Conservation (phyloP, 2,113 vertebrate species). For the Cynopterus brachyotis region DNA sequence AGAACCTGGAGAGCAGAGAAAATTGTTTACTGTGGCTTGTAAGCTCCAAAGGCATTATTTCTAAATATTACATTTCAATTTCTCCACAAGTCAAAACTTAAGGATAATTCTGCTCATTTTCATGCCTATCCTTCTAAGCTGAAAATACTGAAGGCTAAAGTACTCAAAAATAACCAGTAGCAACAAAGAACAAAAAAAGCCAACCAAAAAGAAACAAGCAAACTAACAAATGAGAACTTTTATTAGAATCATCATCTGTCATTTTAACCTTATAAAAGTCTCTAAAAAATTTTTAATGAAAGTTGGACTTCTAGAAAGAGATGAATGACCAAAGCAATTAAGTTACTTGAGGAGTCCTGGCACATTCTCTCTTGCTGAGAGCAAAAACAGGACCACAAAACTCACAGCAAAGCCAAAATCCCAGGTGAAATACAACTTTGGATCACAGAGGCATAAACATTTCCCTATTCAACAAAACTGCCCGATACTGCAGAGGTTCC, state of each 20-base stretch:
- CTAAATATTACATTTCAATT: not conserved
- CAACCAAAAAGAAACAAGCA: not conserved
- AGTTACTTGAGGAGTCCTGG: not conserved
- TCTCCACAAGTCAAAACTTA: conserved; percentile 47
- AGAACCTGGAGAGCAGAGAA: not conserved
- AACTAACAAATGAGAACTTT: not conserved
- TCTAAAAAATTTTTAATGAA: not conserved
- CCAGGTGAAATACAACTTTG: not conserved
- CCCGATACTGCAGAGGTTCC: not conserved
- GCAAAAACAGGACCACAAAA: not conserved
- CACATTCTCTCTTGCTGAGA: not conserved
- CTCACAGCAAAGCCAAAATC: not conserved
- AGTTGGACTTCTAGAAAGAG: not conserved
- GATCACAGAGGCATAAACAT: not conserved
- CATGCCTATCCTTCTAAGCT: not conserved
- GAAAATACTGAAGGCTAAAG: conserved; percentile 28
- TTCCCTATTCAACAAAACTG: not conserved
- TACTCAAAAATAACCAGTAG: conserved; percentile 25
- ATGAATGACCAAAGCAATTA: not conserved
- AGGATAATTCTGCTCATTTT: not conserved
- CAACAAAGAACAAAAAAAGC: conserved; percentile 8
- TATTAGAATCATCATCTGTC: not conserved
- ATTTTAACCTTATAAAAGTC: not conserved
- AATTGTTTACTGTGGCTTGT: not conserved
- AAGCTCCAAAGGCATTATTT: conserved; percentile 13